A percentile compares a stretch with the other conserved stretches of the same genome.
phyloP scores from a whole-genome alignment of 64 coral and sea anemone species.

The Astreopora myriophthalma region DNA sequence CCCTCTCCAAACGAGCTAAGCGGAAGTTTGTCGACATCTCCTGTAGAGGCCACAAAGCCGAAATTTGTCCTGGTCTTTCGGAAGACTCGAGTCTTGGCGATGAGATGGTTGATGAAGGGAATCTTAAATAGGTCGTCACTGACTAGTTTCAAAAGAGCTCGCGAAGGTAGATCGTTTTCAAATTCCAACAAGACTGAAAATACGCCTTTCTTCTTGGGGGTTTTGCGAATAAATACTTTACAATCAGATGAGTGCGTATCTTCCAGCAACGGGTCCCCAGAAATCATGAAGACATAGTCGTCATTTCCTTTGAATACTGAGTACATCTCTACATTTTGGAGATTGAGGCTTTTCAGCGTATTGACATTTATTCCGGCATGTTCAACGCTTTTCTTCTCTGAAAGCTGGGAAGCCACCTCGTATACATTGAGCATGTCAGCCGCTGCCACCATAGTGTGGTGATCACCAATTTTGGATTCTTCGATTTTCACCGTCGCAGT shows the following conservation, averaged over 20 bases:
- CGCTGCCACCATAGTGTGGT: conserved; percentile 85
- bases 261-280: conserved; percentile 68
- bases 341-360: conserved; percentile 64
- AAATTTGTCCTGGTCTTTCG: conserved; percentile 78
- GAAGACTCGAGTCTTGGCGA: conserved; percentile 77
- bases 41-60: conserved; percentile 96
- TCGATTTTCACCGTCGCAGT: conserved; percentile 76
- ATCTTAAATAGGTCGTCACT: conserved; percentile 87
- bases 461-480: conserved; percentile 90
- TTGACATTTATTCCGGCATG: conserved; percentile 80
- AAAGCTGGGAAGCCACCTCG: conserved; percentile 72
- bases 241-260: conserved; percentile 66
- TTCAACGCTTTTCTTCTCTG: conserved; percentile 73
- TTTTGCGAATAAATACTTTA: conserved; percentile 84
- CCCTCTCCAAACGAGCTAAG: conserved; percentile 91
- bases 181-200: conserved; percentile 94
- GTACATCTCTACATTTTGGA: conserved; percentile 92
- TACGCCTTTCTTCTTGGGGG: conserved; percentile 79
- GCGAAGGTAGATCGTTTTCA: conserved; percentile 68
- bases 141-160: conserved; percentile 82
- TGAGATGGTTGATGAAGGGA: conserved; percentile 93
- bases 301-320: conserved; percentile 89
- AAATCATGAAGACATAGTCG: conserved; percentile 93
- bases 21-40: conserved; percentile 82
- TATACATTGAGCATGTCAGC: conserved; percentile 70